Base-by-base conservation (phyloP, 1,140 invertebrate species). In the Arctopsyche grandis region DNA sequence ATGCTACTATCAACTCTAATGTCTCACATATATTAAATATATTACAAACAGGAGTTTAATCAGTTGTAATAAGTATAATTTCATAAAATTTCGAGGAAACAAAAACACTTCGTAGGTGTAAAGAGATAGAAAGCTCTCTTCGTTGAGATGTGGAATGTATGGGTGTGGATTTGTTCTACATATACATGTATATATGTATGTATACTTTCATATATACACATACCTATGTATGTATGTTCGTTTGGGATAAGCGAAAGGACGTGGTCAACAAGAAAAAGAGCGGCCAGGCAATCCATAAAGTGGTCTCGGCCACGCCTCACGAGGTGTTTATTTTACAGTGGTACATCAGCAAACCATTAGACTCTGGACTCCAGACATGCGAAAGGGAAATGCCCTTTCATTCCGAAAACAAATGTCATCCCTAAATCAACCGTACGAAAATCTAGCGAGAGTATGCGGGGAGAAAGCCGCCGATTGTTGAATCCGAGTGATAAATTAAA, bases 401-500 rank as follows among this genome's bases (percentile, higher is more conserved):
- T 70, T 69, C 29, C 76, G 44, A 70, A 56, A 77, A 77, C 76
- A 69, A 77, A 77, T 56, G 76, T 77, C 76, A 69, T 77, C 76
- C 66, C 63, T 69, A 77, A 77, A 77, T 77, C 76, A 69, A 70
- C n/a, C 29, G 75, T 66, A 22, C 48, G 26, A n/a, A 75, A 29
- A 75, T 75, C n/a, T 12, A 38, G 21, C 21, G 21, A 60, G 26
- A 70, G n/a, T 21, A 38, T 38, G 29, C 7, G 7, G 1, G 29
- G 29, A 38, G 29, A 1, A 38, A 38, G 29, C 29, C 29, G 7
- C 29, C 29, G 29, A 38, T 7, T 38, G 29, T 38, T 4, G 29
- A 38, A 38, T n/a, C n/a, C n/a, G n/a, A n/a, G n/a, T 38, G 7
- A 38, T 38, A 38, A 38, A 38, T 38, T 38, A 38, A 38, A 38